A percentile compares a stretch with the other conserved stretches of the same genome.
These are phyloP conservation scores for Amphiprion percula DNA, from an alignment of 2,113 vertebrate species.

Conservation along the genomic window DNA sequence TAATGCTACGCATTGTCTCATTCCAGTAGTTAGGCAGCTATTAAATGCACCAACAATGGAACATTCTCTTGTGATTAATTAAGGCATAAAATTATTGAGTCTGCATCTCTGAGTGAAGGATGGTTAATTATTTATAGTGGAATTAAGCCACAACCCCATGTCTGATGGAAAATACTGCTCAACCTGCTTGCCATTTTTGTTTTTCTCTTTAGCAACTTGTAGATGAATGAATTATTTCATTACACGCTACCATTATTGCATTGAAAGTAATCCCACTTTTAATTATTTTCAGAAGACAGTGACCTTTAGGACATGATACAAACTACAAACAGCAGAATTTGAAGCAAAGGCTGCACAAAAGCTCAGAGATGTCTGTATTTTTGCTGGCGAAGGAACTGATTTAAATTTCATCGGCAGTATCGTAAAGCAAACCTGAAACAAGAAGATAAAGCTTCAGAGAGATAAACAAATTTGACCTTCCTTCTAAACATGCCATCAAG, in stretches of 20 bases:
- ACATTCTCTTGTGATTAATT: constrained; percentile 77
- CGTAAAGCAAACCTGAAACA: constrained; percentile 8
- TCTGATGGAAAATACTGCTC: constrained; percentile 61
- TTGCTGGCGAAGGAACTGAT: neutral
- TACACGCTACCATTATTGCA: constrained; percentile 30
- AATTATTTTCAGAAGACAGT: constrained; percentile 28
- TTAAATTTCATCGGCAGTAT: constrained; percentile 9
- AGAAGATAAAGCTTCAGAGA: constrained; percentile 18
- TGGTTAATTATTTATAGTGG: constrained; percentile 78
- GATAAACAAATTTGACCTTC: constrained; percentile 47
- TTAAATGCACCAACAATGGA: constrained; percentile 74
- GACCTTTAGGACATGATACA: constrained; percentile 39
- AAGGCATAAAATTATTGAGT: constrained; percentile 71
- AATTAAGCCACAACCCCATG: constrained; percentile 65
- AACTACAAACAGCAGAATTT: neutral
- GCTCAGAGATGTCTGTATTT: neutral
- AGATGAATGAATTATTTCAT: constrained; percentile 37
- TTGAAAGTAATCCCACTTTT: constrained; percentile 27
- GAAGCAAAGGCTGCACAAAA: constrained; percentile 22
- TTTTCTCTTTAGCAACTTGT: constrained; percentile 26
- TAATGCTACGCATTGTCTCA: constrained; percentile 75
- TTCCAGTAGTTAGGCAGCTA: constrained; percentile 64
- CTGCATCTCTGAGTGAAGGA: constrained; percentile 59
- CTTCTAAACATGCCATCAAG: neutral
- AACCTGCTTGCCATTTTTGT: constrained; percentile 61